Evolutionary conservation across 1,140 invertebrate species (phyloP).

Genomic region (Asbolus verrucosus): DNA sequence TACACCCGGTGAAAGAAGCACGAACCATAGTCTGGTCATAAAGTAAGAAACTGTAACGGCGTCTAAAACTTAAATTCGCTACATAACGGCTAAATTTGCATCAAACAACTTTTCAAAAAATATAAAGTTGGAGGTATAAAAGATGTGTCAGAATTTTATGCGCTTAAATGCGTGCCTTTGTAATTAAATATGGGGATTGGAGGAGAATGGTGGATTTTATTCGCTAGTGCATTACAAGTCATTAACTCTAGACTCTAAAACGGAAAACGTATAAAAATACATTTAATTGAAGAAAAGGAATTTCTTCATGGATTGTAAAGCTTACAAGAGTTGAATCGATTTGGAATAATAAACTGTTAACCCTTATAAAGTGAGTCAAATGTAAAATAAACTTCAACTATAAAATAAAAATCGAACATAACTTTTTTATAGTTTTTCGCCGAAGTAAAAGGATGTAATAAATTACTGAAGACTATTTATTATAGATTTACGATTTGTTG

Average conservation of each 20-base stretch:
- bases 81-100: neutral
- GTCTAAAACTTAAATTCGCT: neutral
- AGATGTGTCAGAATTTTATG: slow-evolving; percentile 5
- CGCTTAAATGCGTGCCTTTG: neutral
- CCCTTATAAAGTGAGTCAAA: slow-evolving; percentile 31
- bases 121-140: neutral
- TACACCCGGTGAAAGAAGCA: neutral
- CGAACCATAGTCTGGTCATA: neutral
- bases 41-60: slow-evolving; percentile 2
- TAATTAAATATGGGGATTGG: neutral
- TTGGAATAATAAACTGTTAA: slow-evolving; percentile 27
- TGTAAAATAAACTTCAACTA: slow-evolving; percentile 36
- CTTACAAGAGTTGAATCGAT: slow-evolving; percentile 23
- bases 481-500: slow-evolving; percentile 22
- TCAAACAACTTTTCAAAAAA: too few relatives aligned
- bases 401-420: slow-evolving; percentile 22
- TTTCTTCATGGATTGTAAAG: slow-evolving; percentile 32
- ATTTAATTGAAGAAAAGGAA: slow-evolving; percentile 26
- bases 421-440: slow-evolving; percentile 32
- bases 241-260: neutral
- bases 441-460: neutral
- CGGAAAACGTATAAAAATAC: slow-evolving; percentile 13
- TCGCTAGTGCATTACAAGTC: neutral
- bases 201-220: slow-evolving; percentile 1
- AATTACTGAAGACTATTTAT: slow-evolving; percentile 19